These are phyloP conservation scores for Melanitta fusca DNA, from an alignment of 2,797 vertebrate genomes.

Conservation along the genomic window DNA sequence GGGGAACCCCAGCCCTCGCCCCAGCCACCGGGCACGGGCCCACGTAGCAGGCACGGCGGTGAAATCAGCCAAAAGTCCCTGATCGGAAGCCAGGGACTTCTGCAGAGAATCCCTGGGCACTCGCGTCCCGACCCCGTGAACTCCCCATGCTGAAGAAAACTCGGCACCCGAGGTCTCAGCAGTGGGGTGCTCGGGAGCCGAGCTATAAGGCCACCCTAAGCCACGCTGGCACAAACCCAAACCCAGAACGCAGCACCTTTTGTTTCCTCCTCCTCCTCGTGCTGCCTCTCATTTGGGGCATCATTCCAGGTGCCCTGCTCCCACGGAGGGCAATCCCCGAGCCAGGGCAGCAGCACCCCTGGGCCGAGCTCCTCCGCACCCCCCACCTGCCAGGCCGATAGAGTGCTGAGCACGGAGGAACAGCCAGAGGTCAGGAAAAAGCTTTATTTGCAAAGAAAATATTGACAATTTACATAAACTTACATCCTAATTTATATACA, in stretches of 20 bases:
- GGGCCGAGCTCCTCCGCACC: not conserved
- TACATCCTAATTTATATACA: conserved; percentile 82
- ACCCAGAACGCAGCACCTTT: not conserved
- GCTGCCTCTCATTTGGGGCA: not conserved
- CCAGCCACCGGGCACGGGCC: not conserved
- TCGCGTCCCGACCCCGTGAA: conserved; percentile 20
- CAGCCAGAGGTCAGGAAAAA: not conserved
- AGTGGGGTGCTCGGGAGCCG: not conserved
- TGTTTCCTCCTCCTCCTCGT: not conserved
- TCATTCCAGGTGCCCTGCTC: not conserved
- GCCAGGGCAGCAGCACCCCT: not conserved
- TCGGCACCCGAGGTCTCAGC: not conserved
- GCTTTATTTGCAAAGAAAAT: conserved; percentile 78
- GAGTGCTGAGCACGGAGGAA: not conserved
- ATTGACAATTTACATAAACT: conserved; percentile 79
- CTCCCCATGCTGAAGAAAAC: not conserved
- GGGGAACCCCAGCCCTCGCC: not conserved
- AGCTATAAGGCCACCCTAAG: not conserved
- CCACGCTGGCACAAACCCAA: not conserved
- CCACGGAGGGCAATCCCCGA: not conserved
- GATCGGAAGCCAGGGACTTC: not conserved
- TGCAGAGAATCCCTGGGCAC: not conserved
- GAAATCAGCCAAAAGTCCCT: conserved; percentile 43
- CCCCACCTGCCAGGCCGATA: not conserved
- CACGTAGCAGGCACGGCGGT: fast-evolving